These are phyloP conservation scores for Baccha elongata DNA, from an alignment of 2,888 invertebrate species.

Conservation along the genomic window DNA sequence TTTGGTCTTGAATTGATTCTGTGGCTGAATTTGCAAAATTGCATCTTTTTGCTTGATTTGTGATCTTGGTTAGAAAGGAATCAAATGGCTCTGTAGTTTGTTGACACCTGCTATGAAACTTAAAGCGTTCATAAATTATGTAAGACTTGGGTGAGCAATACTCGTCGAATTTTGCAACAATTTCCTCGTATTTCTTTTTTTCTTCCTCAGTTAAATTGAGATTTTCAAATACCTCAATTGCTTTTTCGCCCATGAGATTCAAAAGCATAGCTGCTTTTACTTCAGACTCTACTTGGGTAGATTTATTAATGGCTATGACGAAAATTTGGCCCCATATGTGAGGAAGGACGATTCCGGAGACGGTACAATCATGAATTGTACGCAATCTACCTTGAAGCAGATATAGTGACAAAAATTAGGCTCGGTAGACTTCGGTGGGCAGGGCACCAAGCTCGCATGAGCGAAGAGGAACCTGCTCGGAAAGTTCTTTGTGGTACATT, in stretches of 20 bases:
- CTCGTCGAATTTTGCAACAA: too few relatives aligned
- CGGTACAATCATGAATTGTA: too few relatives aligned
- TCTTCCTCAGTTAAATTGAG: background rate
- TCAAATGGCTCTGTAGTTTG: constrained; percentile 35
- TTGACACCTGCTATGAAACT: constrained; percentile 25
- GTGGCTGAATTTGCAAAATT: constrained; percentile 3
- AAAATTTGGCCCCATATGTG: too few relatives aligned
- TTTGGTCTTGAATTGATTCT: constrained; percentile 22
- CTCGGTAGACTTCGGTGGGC: too few relatives aligned
- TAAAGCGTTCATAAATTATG: constrained; percentile 13
- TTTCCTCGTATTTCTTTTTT: too few relatives aligned
- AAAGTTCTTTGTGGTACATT: too few relatives aligned
- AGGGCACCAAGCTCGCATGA: too few relatives aligned
- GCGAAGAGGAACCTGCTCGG: too few relatives aligned
- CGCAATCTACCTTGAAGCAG: too few relatives aligned
- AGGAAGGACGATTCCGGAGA: too few relatives aligned
- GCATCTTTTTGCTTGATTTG: constrained; percentile 38
- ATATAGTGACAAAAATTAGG: too few relatives aligned
- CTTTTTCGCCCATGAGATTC: constrained; percentile 16
- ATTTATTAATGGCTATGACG: constrained; percentile 6
- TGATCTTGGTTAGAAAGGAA: constrained; percentile 34
- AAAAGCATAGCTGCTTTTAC: constrained; percentile 15
- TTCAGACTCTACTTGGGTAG: background rate
- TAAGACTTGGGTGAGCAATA: too few relatives aligned
- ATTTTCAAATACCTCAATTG: constrained; percentile 4